phyloP scores from a whole-genome alignment of 2,113 vertebrate genomes.

The Mormyrus lacerda region DNA sequence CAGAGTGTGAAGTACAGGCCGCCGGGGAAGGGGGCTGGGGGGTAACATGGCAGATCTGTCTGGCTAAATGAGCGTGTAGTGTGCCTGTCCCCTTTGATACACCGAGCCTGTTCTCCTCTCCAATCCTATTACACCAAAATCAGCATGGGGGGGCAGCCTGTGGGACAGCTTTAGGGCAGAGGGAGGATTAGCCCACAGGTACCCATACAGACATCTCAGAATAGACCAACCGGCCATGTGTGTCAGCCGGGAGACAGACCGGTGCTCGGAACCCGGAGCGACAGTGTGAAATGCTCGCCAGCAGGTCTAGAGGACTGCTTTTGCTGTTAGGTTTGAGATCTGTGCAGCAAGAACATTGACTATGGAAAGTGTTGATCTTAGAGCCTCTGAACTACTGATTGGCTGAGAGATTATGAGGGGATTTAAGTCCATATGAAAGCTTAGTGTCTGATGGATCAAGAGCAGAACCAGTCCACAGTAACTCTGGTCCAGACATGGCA shows the following conservation, averaged over 20 bases:
- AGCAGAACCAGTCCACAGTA: not conserved
- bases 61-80: not conserved
- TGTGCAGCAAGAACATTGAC: slow-evolving; percentile 20
- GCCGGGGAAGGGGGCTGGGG: not conserved
- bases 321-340: not conserved
- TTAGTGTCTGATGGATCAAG: slow-evolving; percentile 29
- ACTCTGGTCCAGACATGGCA: not conserved
- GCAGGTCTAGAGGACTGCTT: not conserved
- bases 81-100: not conserved
- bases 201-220: not conserved
- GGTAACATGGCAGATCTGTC: not conserved
- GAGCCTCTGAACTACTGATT: slow-evolving; percentile 41
- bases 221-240: not conserved
- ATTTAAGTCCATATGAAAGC: slow-evolving; percentile 34
- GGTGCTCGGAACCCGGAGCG: not conserved
- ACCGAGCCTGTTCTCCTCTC: not conserved
- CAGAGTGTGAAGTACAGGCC: not conserved
- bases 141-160: not conserved
- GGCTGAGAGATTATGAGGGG: slow-evolving; percentile 46
- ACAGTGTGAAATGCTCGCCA: not conserved
- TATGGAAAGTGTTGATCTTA: slow-evolving; percentile 31
- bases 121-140: not conserved
- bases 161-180: not conserved
- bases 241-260: not conserved
- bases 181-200: not conserved